phyloP scores from a whole-genome alignment of 2,113 vertebrate species.

The Seriola dumerili region DNA sequence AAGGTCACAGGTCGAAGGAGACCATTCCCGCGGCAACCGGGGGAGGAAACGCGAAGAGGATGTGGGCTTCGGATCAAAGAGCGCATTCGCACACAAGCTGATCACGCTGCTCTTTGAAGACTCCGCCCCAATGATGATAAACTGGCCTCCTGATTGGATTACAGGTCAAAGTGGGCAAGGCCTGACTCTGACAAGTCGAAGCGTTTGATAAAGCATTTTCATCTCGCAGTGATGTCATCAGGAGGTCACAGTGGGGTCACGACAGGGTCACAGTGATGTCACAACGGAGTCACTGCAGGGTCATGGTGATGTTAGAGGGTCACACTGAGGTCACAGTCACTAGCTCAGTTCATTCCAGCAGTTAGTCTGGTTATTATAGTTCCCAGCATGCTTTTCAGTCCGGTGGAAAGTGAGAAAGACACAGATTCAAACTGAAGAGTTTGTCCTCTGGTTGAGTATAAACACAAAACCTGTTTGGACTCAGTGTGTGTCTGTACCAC shows the following conservation, averaged over 20 bases:
- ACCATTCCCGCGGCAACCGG: constrained; percentile 24
- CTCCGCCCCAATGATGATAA: not conserved
- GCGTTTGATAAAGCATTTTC: constrained; percentile 30
- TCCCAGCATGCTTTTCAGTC: too few relatives aligned
- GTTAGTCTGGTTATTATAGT: not conserved
- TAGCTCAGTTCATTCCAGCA: not conserved
- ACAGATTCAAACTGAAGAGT: too few relatives aligned
- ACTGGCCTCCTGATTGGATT: constrained; percentile 27
- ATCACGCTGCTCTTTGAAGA: not conserved
- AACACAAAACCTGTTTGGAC: too few relatives aligned
- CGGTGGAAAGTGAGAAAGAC: too few relatives aligned
- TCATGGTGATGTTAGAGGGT: constrained; percentile 36
- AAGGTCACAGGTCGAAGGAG: constrained; percentile 47
- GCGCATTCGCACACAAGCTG: not conserved
- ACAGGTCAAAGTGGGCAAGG: constrained; percentile 26
- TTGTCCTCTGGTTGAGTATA: too few relatives aligned
- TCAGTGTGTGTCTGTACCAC: too few relatives aligned
- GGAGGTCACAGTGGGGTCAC: constrained; percentile 37
- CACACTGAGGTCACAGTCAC: constrained; percentile 19
- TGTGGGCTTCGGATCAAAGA: constrained; percentile 52
- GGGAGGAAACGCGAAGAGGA: constrained; percentile 55
- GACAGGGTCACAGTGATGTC: constrained; percentile 44
- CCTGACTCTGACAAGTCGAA: not conserved
- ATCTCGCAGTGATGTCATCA: constrained; percentile 36
- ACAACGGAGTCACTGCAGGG: constrained; percentile 3